Percentiles rank a stretch among this genome's conserved stretches.
Conservation (phyloP, 2,113 vertebrate species). For the Hystrix cristata region DNA sequence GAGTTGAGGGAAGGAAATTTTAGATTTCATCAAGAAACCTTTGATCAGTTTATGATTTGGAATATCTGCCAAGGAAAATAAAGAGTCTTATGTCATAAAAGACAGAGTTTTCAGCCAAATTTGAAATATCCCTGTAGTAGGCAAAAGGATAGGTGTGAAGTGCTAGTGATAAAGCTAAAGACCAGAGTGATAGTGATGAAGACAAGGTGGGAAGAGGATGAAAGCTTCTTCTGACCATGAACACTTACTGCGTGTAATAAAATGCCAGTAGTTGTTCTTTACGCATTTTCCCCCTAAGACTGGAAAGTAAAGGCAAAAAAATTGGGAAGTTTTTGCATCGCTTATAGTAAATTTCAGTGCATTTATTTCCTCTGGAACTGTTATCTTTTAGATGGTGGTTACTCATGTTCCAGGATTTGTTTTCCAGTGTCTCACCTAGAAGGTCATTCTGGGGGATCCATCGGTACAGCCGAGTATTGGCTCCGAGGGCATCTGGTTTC, state of each 20-base stretch:
- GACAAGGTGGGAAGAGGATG: neutral
- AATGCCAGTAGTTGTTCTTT: fast-evolving
- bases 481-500: conserved; percentile 88
- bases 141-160: too few species aligned
- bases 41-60: too few species aligned
- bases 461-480: conserved; percentile 90
- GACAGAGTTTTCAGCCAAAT: too few species aligned
- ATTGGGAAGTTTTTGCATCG: neutral
- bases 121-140: too few species aligned
- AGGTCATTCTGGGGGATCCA: conserved; percentile 95
- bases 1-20: neutral
- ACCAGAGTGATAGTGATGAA: too few species aligned
- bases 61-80: neutral
- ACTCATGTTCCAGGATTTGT: neutral
- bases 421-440: conserved; percentile 87
- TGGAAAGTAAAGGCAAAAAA: neutral
- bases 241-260: neutral
- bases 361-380: neutral
- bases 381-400: neutral
- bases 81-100: neutral
- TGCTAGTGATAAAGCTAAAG: too few species aligned
- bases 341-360: neutral
- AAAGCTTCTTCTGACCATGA: neutral
- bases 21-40: neutral
- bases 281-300: neutral